phyloP scores from a whole-genome alignment of 2,888 invertebrate genomes.

The Balanococcus diminutus region DNA sequence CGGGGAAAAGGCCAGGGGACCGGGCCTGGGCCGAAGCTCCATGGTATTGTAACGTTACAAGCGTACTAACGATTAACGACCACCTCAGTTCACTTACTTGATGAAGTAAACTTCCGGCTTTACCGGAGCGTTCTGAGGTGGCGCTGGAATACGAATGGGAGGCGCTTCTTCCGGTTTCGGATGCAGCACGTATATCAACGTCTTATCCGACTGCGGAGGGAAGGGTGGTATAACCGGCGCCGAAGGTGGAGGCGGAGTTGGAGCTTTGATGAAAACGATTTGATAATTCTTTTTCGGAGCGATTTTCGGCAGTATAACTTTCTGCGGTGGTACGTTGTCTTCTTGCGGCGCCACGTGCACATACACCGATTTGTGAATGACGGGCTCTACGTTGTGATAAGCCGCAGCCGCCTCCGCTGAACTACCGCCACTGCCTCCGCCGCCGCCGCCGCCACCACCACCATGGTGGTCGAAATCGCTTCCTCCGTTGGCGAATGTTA shows the following conservation, averaged over 20 bases:
- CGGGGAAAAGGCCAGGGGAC: too few relatives aligned
- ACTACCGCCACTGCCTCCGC: constrained; percentile 40
- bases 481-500: not conserved
- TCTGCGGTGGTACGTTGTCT: constrained; percentile 58
- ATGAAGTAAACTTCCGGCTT: constrained; percentile 59
- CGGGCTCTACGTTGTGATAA: constrained; percentile 53
- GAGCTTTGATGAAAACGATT: constrained; percentile 60
- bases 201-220: constrained; percentile 59
- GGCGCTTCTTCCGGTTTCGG: constrained; percentile 59
- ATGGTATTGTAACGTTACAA: too few relatives aligned
- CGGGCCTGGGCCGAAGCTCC: too few relatives aligned
- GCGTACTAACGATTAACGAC: too few relatives aligned
- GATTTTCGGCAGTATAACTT: constrained; percentile 58
- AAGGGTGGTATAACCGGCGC: constrained; percentile 59
- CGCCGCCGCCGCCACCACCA: not conserved
- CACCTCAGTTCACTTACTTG: constrained; percentile 56
- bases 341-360: constrained; percentile 59
- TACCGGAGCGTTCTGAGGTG: constrained; percentile 58
- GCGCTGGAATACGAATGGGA: constrained; percentile 58
- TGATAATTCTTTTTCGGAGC: constrained; percentile 59
- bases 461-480: not conserved
- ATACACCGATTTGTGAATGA: constrained; percentile 59
- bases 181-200: constrained; percentile 59
- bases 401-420: constrained; percentile 37
- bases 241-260: constrained; percentile 57